Percentiles rank a stretch among this genome's conserved stretches.
These are phyloP conservation scores for Drosophila atripex DNA, from an alignment of 2,888 invertebrate genomes.

Conservation along the genomic window DNA sequence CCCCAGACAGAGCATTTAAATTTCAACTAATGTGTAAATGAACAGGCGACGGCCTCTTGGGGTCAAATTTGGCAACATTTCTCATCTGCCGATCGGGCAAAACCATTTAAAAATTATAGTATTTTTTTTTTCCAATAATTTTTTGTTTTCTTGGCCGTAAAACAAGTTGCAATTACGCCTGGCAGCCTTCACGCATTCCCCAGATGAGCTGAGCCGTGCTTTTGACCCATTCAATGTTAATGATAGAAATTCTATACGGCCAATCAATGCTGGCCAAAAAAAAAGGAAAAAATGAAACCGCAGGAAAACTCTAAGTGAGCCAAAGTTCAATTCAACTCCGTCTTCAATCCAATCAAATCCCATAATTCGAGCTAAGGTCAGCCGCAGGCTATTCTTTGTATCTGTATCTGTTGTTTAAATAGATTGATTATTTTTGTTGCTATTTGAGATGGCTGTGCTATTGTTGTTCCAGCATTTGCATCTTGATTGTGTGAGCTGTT, in stretches of 20 bases:
- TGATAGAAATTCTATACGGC: slow-evolving; percentile 67
- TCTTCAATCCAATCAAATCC: slow-evolving; percentile 52
- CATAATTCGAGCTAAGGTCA: slow-evolving; percentile 69
- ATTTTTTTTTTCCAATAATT: slow-evolving; percentile 48
- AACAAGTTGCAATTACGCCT: slow-evolving; percentile 59
- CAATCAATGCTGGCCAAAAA: slow-evolving; percentile 40
- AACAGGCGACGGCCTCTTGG: slow-evolving; percentile 70
- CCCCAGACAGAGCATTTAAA: slow-evolving; percentile 53
- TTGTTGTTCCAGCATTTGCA: slow-evolving; percentile 65
- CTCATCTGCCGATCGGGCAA: slow-evolving; percentile 62
- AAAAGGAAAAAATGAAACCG: slow-evolving; percentile 25
- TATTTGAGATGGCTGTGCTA: slow-evolving; percentile 42
- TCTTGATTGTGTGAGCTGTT: slow-evolving; percentile 63
- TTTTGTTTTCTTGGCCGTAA: slow-evolving; percentile 34
- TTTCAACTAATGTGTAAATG: slow-evolving; percentile 76
- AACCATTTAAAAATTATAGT: slow-evolving; percentile 57
- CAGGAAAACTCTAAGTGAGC: slow-evolving; percentile 26
- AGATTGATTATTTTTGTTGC: slow-evolving; percentile 71
- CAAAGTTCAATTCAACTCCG: slow-evolving; percentile 33
- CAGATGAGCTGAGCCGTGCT: slow-evolving; percentile 30
- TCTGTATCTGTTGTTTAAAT: slow-evolving; percentile 55
- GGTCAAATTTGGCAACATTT: slow-evolving; percentile 76
- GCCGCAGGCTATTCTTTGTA: slow-evolving; percentile 44
- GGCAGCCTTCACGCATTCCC: slow-evolving; percentile 76
- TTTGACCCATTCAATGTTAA: slow-evolving; percentile 62